These are phyloP conservation scores for Dendrophyllia cribrosa DNA, from an alignment of 64 coral and sea anemone species.

Conservation along the genomic window DNA sequence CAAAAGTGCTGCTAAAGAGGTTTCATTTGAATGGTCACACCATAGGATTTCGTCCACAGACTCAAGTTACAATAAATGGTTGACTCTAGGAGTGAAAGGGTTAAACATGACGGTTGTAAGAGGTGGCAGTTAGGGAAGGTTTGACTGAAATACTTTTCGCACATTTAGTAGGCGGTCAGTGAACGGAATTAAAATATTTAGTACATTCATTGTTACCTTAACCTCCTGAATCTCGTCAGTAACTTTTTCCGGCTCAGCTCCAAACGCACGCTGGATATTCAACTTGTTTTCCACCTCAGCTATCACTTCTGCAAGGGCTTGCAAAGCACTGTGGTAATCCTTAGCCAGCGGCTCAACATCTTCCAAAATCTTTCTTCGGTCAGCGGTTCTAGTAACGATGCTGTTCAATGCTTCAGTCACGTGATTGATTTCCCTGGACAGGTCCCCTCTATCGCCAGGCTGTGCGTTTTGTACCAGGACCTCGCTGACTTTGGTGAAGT, in stretches of 20 bases:
- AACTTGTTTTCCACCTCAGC: slow-evolving; percentile 69
- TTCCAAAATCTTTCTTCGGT: slow-evolving; percentile 56
- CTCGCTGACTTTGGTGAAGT: slow-evolving; percentile 78
- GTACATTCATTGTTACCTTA: slow-evolving; percentile 46
- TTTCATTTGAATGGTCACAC: no score
- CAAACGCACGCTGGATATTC: slow-evolving; percentile 76
- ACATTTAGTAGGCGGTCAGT: no score
- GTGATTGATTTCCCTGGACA: slow-evolving; percentile 72
- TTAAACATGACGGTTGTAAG: no score
- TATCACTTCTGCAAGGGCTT: slow-evolving; percentile 64
- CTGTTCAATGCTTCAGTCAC: slow-evolving; percentile 75
- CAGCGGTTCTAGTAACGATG: slow-evolving; percentile 42
- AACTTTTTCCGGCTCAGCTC: slow-evolving; percentile 87
- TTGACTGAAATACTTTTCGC: no score
- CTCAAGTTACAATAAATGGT: no score
- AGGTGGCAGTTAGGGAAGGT: no score
- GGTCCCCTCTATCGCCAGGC: slow-evolving; percentile 53
- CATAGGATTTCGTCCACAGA: no score
- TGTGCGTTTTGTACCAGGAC: slow-evolving; percentile 65
- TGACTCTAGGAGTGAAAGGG: no score
- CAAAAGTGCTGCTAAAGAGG: no score
- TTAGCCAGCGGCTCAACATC: slow-evolving; percentile 58
- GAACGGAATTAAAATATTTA: no score
- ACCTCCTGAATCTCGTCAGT: slow-evolving; percentile 58
- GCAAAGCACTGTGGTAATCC: slow-evolving; percentile 77